Percentiles rank a stretch among this genome's conserved stretches.
These are phyloP conservation scores for Leptobrachium ailaonicum DNA, from an alignment of 2,113 vertebrate species.

Conservation along the genomic window DNA sequence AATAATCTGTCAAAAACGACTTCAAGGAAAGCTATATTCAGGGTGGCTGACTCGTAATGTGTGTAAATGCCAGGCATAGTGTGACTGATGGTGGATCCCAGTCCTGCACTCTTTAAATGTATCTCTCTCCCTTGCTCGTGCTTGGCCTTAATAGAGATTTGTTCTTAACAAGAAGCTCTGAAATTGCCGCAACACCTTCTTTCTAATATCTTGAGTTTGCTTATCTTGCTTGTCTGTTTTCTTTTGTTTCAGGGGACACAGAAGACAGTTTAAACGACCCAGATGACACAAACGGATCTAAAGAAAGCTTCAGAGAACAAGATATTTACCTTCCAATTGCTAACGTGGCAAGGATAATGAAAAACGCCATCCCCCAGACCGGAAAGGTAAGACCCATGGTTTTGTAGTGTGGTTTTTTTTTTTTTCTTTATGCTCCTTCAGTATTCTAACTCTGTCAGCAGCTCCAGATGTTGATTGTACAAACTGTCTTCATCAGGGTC, in stretches of 20 bases:
- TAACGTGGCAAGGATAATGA: conserved; percentile 98
- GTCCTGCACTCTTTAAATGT: no score
- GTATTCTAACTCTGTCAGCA: no score
- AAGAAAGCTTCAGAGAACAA: conserved; percentile 97
- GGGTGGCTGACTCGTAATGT: no score
- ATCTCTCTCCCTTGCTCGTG: not conserved
- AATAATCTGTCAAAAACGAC: not conserved
- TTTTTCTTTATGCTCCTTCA: no score
- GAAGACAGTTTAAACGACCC: conserved; percentile 94
- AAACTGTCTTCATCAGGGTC: no score
- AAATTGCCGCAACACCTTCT: not conserved
- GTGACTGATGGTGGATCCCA: not conserved
- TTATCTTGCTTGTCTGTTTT: not conserved
- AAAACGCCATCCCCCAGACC: conserved; percentile 94
- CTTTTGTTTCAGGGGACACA: conserved; percentile 65
- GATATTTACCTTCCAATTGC: conserved; percentile 98
- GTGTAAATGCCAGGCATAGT: not conserved
- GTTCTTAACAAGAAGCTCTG: not conserved
- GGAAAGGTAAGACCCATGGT: conserved; percentile 82
- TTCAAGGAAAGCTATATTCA: no score
- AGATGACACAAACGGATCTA: conserved; percentile 88
- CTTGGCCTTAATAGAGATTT: not conserved
- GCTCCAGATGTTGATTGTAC: no score
- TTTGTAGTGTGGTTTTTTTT: no score
- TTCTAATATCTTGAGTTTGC: no score